Percentiles rank a stretch among this genome's conserved stretches.
Evolutionary conservation across 2,797 vertebrate genomes (phyloP).

Genomic region (Sphaeramia orbicularis): DNA sequence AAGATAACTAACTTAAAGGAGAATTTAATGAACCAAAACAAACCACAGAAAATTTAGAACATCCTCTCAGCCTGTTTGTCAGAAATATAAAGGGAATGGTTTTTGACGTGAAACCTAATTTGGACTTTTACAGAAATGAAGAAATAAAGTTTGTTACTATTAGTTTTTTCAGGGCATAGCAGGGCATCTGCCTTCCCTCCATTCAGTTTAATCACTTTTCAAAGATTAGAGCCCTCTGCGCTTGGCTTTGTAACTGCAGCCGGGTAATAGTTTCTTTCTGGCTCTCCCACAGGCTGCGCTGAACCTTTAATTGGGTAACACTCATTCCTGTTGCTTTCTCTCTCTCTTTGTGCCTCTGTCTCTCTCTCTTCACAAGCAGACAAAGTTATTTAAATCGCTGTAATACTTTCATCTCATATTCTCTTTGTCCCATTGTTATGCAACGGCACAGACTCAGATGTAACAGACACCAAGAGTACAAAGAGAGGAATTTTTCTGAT

Average conservation of each 20-base stretch:
- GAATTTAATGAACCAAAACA: too few species aligned
- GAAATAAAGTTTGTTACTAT: conserved; percentile 43
- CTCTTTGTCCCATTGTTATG: conserved; percentile 84
- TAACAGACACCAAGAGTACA: conserved; percentile 70
- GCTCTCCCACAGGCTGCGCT: conserved; percentile 65
- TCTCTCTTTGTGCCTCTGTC: conserved; percentile 35
- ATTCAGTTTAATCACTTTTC: conserved; percentile 50
- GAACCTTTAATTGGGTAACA: conserved; percentile 78
- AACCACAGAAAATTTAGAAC: too few species aligned
- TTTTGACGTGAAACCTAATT: conserved; percentile 29
- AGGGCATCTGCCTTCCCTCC: conserved; percentile 28
- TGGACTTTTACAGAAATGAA: conserved; percentile 47
- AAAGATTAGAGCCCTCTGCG: conserved; percentile 61
- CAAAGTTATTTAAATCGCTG: conserved; percentile 82
- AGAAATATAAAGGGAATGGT: neutral
- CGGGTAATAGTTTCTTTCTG: conserved; percentile 65
- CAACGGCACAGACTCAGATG: conserved; percentile 72
- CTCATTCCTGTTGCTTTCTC: conserved; percentile 59
- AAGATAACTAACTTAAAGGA: too few species aligned
- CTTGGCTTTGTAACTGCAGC: conserved; percentile 45
- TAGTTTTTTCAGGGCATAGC: conserved; percentile 21
- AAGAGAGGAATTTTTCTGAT: conserved; percentile 60
- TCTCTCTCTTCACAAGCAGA: conserved; percentile 58
- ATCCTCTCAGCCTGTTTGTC: neutral
- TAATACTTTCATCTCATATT: conserved; percentile 86